phyloP scores from a whole-genome alignment of 2,113 vertebrate genomes.

The Delphinus delphis region DNA sequence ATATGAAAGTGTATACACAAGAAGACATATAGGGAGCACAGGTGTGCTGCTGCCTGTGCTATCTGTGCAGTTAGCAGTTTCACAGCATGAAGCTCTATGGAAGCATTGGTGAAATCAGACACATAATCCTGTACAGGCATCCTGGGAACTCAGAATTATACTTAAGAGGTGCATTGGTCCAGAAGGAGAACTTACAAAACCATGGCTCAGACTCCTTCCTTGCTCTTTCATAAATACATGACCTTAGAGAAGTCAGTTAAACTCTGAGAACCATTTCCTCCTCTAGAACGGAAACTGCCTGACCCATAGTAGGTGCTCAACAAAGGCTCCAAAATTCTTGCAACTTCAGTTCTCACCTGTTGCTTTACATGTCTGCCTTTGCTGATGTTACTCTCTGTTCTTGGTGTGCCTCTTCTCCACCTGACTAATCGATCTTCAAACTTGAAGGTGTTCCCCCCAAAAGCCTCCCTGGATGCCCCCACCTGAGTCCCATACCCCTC shows the following conservation, averaged over 20 bases:
- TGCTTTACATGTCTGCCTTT: conserved; percentile 15
- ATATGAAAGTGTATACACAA: neutral
- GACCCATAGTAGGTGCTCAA: neutral
- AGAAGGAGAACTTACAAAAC: neutral
- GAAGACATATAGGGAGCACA: neutral
- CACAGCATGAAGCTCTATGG: neutral
- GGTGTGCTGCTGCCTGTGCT: neutral
- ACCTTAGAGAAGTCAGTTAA: neutral
- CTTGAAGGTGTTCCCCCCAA: neutral
- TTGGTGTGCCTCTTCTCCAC: neutral
- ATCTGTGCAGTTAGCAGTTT: neutral
- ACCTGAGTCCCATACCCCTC: neutral
- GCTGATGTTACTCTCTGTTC: neutral
- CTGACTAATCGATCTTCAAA: neutral
- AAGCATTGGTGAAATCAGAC: neutral
- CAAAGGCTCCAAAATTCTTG: neutral
- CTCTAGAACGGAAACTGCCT: neutral
- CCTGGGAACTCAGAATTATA: neutral
- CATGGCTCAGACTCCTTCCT: neutral
- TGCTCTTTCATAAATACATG: neutral
- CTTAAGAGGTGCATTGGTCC: neutral
- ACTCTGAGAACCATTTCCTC: neutral
- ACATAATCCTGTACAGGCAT: neutral
- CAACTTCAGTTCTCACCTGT: neutral
- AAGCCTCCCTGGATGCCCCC: neutral